Percentiles rank a stretch among this genome's conserved stretches.
Evolutionary conservation across 2,888 invertebrate species (phyloP).

Genomic region (Caenorhabditis macrosperma): DNA sequence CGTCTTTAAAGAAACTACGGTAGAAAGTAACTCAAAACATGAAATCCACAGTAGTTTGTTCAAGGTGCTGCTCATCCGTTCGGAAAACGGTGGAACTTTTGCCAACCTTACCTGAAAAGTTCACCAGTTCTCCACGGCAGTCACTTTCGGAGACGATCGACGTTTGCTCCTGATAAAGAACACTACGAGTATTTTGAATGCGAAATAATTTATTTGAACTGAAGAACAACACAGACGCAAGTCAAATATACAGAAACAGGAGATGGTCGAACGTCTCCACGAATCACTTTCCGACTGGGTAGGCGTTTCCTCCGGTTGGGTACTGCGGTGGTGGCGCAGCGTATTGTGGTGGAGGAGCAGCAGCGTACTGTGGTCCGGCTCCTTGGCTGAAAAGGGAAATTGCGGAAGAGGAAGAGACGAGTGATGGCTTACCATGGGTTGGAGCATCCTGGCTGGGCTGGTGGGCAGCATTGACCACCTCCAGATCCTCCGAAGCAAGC

Average conservation of each 20-base stretch:
- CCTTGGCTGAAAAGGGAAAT: slow-evolving; percentile 49
- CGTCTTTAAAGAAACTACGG: too few species aligned
- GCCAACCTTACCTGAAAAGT: too few species aligned
- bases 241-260: slow-evolving; percentile 24
- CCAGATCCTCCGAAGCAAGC: slow-evolving; percentile 54
- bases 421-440: slow-evolving; percentile 52
- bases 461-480: slow-evolving; percentile 57
- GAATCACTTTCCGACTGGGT: slow-evolving; percentile 43
- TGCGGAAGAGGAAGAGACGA: not conserved
- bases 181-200: slow-evolving; percentile 11
- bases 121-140: too few species aligned
- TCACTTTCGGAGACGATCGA: too few species aligned
- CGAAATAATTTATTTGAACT: slow-evolving; percentile 39
- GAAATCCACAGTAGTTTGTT: too few species aligned
- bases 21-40: too few species aligned
- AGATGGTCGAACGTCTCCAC: not conserved
- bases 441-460: slow-evolving; percentile 55
- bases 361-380: slow-evolving; percentile 28
- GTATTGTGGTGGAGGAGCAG: slow-evolving; percentile 9
- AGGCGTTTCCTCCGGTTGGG: slow-evolving; percentile 29
- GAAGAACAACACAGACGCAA: not conserved
- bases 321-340: slow-evolving; percentile 36
- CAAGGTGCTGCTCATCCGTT: too few species aligned
- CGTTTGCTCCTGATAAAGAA: too few species aligned
- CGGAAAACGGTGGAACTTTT: too few species aligned